phyloP scores from a whole-genome alignment of 1,140 invertebrate species.

The Papilio polyxenes region DNA sequence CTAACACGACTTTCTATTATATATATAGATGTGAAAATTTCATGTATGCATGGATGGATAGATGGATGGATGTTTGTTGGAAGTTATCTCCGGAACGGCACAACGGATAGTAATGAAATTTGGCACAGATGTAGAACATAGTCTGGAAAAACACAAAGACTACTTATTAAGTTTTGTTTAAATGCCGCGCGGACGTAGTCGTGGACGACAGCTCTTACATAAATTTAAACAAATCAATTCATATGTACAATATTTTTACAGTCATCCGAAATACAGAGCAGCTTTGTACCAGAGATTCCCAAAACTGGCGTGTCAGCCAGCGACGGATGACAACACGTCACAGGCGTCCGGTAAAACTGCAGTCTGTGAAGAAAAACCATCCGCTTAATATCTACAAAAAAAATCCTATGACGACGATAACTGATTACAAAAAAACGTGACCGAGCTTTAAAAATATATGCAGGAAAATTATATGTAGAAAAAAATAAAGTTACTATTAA shows the following conservation, averaged over 20 bases:
- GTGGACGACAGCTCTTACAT: too few species aligned
- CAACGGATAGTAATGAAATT: too few species aligned
- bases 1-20: too few species aligned
- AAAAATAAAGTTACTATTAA: neutral
- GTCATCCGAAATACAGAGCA: conserved; percentile 84
- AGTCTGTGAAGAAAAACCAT: conserved; percentile 80
- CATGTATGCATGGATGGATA: too few species aligned
- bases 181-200: too few species aligned
- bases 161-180: too few species aligned
- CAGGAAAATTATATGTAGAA: neutral
- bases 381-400: conserved; percentile 72
- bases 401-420: neutral
- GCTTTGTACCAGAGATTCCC: conserved; percentile 85
- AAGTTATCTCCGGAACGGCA: too few species aligned
- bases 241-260: conserved; percentile 52
- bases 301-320: conserved; percentile 79
- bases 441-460: neutral
- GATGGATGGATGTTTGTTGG: too few species aligned
- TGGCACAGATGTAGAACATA: too few species aligned
- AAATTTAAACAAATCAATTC: neutral
- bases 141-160: too few species aligned
- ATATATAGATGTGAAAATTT: too few species aligned
- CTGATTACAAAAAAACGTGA: neutral
- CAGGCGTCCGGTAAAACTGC: conserved; percentile 81
- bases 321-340: conserved; percentile 80